Evolutionary conservation across 2,888 invertebrate species (phyloP), one percentile per base, ranked within the genome.

Genomic region (Lobophora halterata): DNA sequence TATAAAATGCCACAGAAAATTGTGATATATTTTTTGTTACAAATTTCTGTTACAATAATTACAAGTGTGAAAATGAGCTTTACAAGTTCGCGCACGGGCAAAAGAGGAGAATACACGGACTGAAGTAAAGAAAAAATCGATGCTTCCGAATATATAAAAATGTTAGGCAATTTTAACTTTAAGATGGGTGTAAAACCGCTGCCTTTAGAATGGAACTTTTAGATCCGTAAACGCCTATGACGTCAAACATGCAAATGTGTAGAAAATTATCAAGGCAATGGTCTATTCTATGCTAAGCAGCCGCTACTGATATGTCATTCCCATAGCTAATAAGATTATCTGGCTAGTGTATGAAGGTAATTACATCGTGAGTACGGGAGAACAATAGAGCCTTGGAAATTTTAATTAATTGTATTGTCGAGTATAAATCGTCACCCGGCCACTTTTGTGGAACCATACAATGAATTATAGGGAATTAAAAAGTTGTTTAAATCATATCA

Each of bases 251-350:
- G 62, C 54, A 56, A 65, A 65, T 64, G 26, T 48, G 55, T 64
- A 61, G 65, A 64, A 65, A 61, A 60, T 58, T 47, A 65, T 64
- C 52, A 56, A 64, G 56, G 51, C 52, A 60, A 71, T 64, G 58
- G 58, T 51, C 65, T 57, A 73, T 73, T 73, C 68, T 73, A 67
- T 74, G 68, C 58, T 61, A 70, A 74, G 39, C 46, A 46, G 40
- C 24, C 43, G 59, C 63, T 59, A 51, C 65, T 65, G 65, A 54
- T 64, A 64, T 50, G 50, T 50, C 54, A 53, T 61, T 74, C 71
- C 55, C 65, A 65, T 56, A 51, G 38, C 21, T 57, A 65, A 68
- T 67, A 71, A 71, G 61, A 63, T 62, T 51, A 68, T 60, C 60
- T 56, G n/a, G n/a, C n/a, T n/a, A n/a, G n/a, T n/a, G n/a, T n/a